These are phyloP conservation scores for Eurystomus glaucurus DNA, from an alignment of 2,797 vertebrate species.

Conservation along the genomic window DNA sequence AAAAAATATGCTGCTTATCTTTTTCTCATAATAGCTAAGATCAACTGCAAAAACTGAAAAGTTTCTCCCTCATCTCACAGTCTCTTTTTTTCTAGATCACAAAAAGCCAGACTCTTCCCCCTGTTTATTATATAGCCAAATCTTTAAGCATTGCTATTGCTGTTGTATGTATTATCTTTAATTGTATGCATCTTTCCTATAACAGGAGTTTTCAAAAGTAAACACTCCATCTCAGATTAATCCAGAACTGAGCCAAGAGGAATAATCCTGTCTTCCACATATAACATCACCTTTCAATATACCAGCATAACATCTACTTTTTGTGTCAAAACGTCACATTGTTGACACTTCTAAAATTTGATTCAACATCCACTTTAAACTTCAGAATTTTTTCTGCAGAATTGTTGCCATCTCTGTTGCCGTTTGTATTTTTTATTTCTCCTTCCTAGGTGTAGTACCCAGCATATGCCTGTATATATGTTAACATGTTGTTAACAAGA, in stretches of 20 bases:
- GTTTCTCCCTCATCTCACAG: fast-evolving
- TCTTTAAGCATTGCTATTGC: neutral
- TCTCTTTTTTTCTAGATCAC: neutral
- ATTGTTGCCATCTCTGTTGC: neutral
- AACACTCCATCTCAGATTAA: neutral
- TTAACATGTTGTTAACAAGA: neutral
- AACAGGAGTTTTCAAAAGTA: neutral
- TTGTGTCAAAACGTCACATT: neutral
- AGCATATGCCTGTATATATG: neutral
- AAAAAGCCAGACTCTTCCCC: neutral
- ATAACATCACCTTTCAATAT: neutral
- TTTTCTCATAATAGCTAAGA: neutral
- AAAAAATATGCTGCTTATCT: fast-evolving
- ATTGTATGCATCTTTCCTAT: neutral
- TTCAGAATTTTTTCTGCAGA: neutral
- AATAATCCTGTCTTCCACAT: neutral
- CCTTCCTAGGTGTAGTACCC: fast-evolving
- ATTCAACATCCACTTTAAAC: neutral
- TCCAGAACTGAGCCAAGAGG: neutral
- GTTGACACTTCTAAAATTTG: neutral
- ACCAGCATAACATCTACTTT: neutral
- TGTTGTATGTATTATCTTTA: neutral
- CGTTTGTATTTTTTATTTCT: neutral
- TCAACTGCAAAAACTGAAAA: neutral
- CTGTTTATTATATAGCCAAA: fast-evolving